Conservation (phyloP, 2,797 vertebrate species). For the Macroramphosus scolopax region DNA sequence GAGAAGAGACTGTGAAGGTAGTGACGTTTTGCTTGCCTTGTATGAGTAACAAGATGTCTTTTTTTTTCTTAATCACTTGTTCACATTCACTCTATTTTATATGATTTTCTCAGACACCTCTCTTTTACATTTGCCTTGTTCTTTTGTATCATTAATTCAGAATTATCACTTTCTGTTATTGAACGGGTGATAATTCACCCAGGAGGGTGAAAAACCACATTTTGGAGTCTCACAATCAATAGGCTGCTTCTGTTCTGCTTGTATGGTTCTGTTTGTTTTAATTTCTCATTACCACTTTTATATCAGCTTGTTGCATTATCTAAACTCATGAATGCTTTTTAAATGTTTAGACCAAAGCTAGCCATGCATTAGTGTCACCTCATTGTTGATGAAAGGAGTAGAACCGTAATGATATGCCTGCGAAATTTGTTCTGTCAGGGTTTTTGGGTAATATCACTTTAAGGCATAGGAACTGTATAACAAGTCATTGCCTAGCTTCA, state of each 20-base stretch:
- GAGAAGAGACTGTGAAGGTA: conserved; percentile 75
- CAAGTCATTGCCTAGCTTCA: too few relatives aligned
- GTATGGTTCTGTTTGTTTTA: conserved; percentile 27
- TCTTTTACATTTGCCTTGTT: conserved; percentile 41
- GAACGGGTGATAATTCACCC: conserved; percentile 39
- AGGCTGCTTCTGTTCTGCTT: conserved; percentile 59
- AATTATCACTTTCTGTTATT: conserved; percentile 11
- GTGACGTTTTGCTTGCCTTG: conserved; percentile 77
- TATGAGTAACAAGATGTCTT: conserved; percentile 72
- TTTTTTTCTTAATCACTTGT: conserved; percentile 39
- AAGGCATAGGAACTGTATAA: too few relatives aligned
- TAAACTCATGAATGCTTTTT: conserved; percentile 28
- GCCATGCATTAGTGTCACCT: conserved; percentile 16
- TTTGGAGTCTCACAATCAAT: conserved; percentile 65
- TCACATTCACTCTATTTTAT: conserved; percentile 28
- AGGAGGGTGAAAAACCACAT: conserved; percentile 33
- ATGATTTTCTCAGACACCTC: conserved; percentile 3
- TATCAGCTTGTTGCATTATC: conserved; percentile 33
- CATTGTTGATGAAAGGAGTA: too few relatives aligned
- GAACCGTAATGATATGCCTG: conserved; percentile 17
- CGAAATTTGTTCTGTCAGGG: conserved; percentile 17
- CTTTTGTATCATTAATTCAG: conserved; percentile 2
- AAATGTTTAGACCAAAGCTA: conserved; percentile 31
- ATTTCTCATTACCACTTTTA: conserved; percentile 31
- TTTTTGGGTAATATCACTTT: conserved; percentile 15